Base-by-base conservation (phyloP, 2,888 invertebrate species). In the Tinea semifulvella region DNA sequence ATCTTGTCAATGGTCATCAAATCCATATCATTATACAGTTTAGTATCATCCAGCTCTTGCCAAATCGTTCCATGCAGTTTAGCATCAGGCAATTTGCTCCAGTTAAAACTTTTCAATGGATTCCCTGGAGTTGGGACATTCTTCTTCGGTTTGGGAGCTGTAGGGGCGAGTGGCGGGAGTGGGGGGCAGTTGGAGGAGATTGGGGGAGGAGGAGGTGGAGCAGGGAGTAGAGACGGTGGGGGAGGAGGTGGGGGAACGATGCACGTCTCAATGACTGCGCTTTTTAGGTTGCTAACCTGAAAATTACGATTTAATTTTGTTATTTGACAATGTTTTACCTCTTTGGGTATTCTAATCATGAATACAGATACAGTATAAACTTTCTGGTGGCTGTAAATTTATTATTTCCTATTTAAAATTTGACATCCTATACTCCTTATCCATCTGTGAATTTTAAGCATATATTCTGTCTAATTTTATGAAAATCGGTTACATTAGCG, bases 51-150 rank as follows among this genome's bases (percentile, higher is more conserved):
- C 43, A 98, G 65, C 60, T 95, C 94, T 53, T 90, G 92, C 97
- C 98, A 98, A 49, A 98, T 90, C 0, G 98, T 98, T 7, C 96
- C 97, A 53, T 89, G 89, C 1, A 98, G 82, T 63, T 96, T 95
- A 28, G 90, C 86, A 55, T 96, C 96, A 0, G 96, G 94, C 48
- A 97, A 82, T 65, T 95, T 97, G 43, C 94, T 92, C 98, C 98
- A 98, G 79, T 98, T 98, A 81, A 98, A 95, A 45, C 96, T 95
- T 70, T 98, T 98, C 45, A 98, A 76, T 0, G 96, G 94, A 68
- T 94, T 94, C 3, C 92, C 87, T 0, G 98, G 94, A 55, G 93
- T 92, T 8, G 98, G 98, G 47, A 96, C 92, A 70, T 96, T 93
- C 72, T 94, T 96, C 67, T 89, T 88, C 13, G 83, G 79, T 40